phyloP scores from a whole-genome alignment of 2,888 invertebrate genomes.

The Watsonalla cultraria region DNA sequence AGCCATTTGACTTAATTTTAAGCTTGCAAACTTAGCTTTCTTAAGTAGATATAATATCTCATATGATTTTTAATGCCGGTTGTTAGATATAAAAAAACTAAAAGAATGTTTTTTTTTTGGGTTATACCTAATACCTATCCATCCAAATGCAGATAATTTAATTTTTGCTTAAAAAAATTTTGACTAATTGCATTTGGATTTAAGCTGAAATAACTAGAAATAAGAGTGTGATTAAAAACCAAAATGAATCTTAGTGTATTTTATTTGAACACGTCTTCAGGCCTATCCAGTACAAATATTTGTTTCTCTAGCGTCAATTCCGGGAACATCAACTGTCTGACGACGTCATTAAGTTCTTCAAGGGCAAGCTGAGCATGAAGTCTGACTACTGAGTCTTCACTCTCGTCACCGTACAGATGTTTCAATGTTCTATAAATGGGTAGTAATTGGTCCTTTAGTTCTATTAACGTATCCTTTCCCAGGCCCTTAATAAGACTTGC shows the following conservation, averaged over 20 bases:
- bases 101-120: no score
- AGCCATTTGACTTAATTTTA: not conserved
- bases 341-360: constrained; percentile 85
- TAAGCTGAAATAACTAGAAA: constrained; percentile 4
- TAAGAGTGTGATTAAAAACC: constrained; percentile 31
- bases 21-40: not conserved
- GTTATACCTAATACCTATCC: no score
- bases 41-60: not conserved
- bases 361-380: constrained; percentile 88
- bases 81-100: no score
- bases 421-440: constrained; percentile 86
- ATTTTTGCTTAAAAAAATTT: constrained; percentile 9
- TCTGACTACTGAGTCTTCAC: constrained; percentile 82
- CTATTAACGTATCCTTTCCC: constrained; percentile 82
- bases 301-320: constrained; percentile 77
- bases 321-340: constrained; percentile 80
- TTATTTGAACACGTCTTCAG: constrained; percentile 43
- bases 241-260: constrained; percentile 20
- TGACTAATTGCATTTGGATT: constrained; percentile 11
- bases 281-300: constrained; percentile 57
- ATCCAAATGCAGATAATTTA: constrained; percentile 1
- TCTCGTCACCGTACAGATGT: constrained; percentile 78
- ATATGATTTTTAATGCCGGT: no score
- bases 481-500: constrained; percentile 86
- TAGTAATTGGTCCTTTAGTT: constrained; percentile 82